Evolutionary conservation across 2,113 vertebrate species (phyloP), one percentile per base, ranked within the genome.

Genomic region (Hydrolagus affinis): DNA sequence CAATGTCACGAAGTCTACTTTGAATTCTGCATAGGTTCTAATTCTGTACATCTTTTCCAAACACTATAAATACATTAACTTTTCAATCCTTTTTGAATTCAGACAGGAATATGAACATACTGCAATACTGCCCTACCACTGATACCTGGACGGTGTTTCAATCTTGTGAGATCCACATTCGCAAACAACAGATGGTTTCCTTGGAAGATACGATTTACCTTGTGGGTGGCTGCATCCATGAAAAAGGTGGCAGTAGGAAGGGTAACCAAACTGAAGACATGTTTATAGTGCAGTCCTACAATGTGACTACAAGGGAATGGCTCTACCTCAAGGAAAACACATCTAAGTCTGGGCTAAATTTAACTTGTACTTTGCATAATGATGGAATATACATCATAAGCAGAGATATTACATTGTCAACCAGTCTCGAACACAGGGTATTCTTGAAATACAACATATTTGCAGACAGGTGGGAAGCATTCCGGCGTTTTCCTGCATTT

Each of bases 121-220:
- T 98, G 86, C 92, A 95, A 70, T 98, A 99, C 91, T 98, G 97
- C 85, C 96, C 97, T 4, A 88, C 88, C 28, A 92, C 95, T 0
- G 97, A 98, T 90, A 87, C 89, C 57, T 99, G 97, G 97, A 92
- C 92, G 0, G 93, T 93, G 69, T 94, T 96, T 70, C 93, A 94
- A 23, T 90, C 94, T 2, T 98, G 96, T 0, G 88, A 94, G 0
- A 91, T 93, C 3, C 97, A 98, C 68, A 93, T 98, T 59, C 95
- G 97, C 86, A 98, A 99, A 92, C 97, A 99, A 90, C 97, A 98
- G 92, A 99, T 99, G 97, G 94, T 99, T 28, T 97, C 97, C 0
- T 94, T 98, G 87, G 97, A 98, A 87, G 97, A 98, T 88, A 97
- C 96, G 85, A 96, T 99, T 88, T 99, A 96, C 89, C 89, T 98